Evolutionary conservation across 2,113 vertebrate species (phyloP), one percentile per base, ranked within the genome.

Genomic region (Pluvianellus socialis): DNA sequence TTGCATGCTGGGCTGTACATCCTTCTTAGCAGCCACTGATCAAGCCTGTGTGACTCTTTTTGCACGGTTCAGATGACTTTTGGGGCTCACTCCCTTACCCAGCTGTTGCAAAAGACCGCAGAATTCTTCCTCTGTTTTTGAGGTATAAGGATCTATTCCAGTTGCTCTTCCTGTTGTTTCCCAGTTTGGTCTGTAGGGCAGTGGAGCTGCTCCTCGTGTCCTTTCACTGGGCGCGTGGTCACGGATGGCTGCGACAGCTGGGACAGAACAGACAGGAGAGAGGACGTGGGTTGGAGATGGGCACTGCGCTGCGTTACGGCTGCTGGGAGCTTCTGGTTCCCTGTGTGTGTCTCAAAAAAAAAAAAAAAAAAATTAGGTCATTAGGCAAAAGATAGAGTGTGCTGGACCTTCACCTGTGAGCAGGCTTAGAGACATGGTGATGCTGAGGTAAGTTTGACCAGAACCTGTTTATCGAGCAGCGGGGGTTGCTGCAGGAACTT

Each of bases 291-390:
- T 47, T 61, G 53, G 53, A 55, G 68, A 32, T 15, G 28, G 53
- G 11, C 20, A 4, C 13, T 40, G 49, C 20, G 9, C 9, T 47
- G 18, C 1, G 1, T 28, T 49, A 4, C 2, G 56, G 27, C 16
- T n/a, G 5, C 9, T 56, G 50, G 52, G 35, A 52, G 14, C 8
- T 53, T 67, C 42, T 70, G 9, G 27, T 70, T 50, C 52, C 21
- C 6, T 53, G 17, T 38, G 7, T 26, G 24, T 21, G 21, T 86
- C 24, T 28, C 24, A 5, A 65, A 11, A 38, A 53, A 23, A 20
- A 22, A 20, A 22, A 22, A 23, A 49, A 21, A 49, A 49, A 49
- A 21, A 11, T 20, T 21, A n/a, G 23, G 28, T 72, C 12, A 56
- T 40, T 62, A 28, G 38, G 45, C 28, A 19, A 8, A 52, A 77